Percentiles rank a stretch among this genome's conserved stretches.
Conservation (phyloP, 2,797 vertebrate genomes). For the Fistularia tabacaria region DNA sequence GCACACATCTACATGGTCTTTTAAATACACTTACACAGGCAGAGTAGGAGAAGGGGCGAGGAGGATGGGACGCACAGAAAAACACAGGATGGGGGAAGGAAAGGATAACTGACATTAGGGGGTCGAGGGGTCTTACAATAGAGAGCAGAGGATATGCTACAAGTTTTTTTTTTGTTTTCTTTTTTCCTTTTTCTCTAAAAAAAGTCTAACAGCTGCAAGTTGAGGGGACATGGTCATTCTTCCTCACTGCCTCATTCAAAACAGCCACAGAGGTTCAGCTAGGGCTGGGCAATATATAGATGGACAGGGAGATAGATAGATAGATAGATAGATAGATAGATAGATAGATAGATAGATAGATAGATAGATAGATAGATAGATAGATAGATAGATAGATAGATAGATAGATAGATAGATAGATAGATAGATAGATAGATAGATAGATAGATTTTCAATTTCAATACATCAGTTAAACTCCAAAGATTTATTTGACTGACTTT, state of each 20-base stretch:
- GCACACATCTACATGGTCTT: constrained; percentile 84
- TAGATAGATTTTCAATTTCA: too few relatives aligned
- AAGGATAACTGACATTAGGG: constrained; percentile 14
- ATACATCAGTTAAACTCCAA: too few relatives aligned
- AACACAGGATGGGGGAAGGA: constrained; percentile 80
- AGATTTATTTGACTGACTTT: too few relatives aligned
- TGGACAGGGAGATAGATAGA: too few relatives aligned
- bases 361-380: too few relatives aligned
- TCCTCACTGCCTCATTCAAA: constrained; percentile 8
- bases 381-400: too few relatives aligned
- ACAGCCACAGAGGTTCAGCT: constrained; percentile 3
- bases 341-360: too few relatives aligned
- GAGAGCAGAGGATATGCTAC: constrained; percentile 84
- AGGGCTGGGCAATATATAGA: constrained; percentile 34
- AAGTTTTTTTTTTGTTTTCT: constrained; percentile 70
- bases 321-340: too few relatives aligned
- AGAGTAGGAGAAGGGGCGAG: constrained; percentile 13
- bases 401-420: too few relatives aligned
- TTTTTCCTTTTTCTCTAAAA: constrained; percentile 11
- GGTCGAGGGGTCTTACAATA: constrained; percentile 73
- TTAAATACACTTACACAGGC: constrained; percentile 90
- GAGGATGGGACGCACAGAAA: constrained; percentile 78
- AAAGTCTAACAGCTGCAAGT: constrained; percentile 76
- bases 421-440: too few relatives aligned
- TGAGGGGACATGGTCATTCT: constrained; percentile 61